Evolutionary conservation across 2,797 vertebrate species (phyloP), one percentile per base, ranked within the genome.

Genomic region (Darevskia nairensis): DNA sequence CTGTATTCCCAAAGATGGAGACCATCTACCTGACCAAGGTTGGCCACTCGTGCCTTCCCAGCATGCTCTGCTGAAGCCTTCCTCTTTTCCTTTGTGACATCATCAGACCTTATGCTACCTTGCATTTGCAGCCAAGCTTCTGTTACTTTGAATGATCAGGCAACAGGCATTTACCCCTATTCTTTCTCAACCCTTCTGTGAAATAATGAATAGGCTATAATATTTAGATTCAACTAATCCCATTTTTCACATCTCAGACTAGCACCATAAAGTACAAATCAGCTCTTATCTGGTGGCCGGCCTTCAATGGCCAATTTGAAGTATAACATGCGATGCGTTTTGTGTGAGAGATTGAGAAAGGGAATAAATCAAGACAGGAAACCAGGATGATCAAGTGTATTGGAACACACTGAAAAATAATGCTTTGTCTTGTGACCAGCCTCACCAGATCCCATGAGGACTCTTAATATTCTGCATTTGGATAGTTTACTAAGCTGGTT

Each of bases 401-500:
- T 0, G 8, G 79, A 95, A 86, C 77, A 91, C 82, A 89, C 0
- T 0, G 55, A 79, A 91, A 91, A 81, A 87, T 88, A 80, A 21
- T 1, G 0, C 86, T 89, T 93, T 79, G 55, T 71, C 91, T 89
- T 91, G 89, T 87, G 90, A 92, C 94, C 1, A 35, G 93, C 89
- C 89, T 77, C 84, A 93, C 90, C 90, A 90, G 90, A 85, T 89
- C 85, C 92, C 90, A 69, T 76, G 83, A 91, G 84, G 64, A 90
- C 86, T 75, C 87, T 46, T 35, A 88, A 80, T 4, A 1, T 88
- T 94, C 89, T 94, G 82, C 72, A 72, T 87, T 89, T 86, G 91
- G 93, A 93, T 91, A 91, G 90, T 86, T 93, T 90, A 91, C 92
- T 93, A 95, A 96, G 94, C 95, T 92, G 91, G 92, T 95, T 88